Base-by-base conservation (phyloP, 2,888 invertebrate genomes). In the Sclerodermus sp. region DNA sequence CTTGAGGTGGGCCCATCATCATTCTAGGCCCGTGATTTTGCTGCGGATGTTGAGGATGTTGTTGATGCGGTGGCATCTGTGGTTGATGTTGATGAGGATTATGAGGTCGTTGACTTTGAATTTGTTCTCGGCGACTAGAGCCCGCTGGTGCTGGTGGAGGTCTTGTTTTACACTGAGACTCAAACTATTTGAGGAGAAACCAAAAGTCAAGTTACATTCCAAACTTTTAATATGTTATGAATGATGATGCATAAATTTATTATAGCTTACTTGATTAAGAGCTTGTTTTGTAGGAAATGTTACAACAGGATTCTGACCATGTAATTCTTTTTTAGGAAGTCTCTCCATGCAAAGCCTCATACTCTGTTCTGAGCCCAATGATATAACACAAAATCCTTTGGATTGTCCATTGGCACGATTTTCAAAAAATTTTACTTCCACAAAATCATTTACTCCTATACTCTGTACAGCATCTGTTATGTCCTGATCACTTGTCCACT, bases 401-500 rank as follows among this genome's bases (percentile, higher is more conserved):
- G 96, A 96, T 79, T 97, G 97, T 18, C 98, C 98, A 82, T 98
- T 98, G 31, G 96, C 91, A 70, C 98, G 87, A 82, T 99, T 99
- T 81, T 99, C 99, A 82, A 97, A 97, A 82, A 99, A 99, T 81
- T 98, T 98, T 32, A 99, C 96, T 78, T 99, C 99, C 70, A 96
- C 86, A 73, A 99, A 90, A 81, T 99, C 98, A 48, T 84, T 85
- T 5, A 97, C 91, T 42, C 97, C 97, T 66, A 93, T 84, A 62
- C 90, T 89, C 45, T 86, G 86, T 54, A 97, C 85, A n/a, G 90
- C 89, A 81, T 95, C 93, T 44, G 91, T 89, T 61, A 98, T 89
- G 75, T 98, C 96, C 81, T 93, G 93, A 82, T 96, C 97, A 57
- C 96, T 97, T 47, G 96, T 97, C 96, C 96, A 98, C 96, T 95